Base-by-base conservation (phyloP, 2,113 vertebrate genomes). In the Amphilophus citrinellus region DNA sequence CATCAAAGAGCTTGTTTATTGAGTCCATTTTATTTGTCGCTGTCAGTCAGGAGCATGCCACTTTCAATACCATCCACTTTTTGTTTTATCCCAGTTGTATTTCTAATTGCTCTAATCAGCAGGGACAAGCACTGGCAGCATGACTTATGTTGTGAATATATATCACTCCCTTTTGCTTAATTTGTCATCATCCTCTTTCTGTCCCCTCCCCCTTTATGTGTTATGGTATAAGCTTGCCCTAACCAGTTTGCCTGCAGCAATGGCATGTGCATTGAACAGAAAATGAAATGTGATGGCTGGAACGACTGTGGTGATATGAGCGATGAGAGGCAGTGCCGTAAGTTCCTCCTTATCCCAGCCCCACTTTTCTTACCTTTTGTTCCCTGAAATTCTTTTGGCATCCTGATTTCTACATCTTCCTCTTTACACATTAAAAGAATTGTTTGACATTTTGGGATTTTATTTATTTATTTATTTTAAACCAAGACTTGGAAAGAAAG, bases 261-360 rank as follows among this genome's bases (percentile, higher is more conserved):
- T 10, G 94, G 96, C 35, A 83, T 90, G 27, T 97, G 96, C 87
- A 95, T 96, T 15, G 6, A 15, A 3, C 93, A 88, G 17, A 66
- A 89, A 0, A 86, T 91, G 50, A 17, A 80, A 7, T 97, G 96
- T 79, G 96, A 97, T 10, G 95, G 96, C 75, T 96, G 95, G 96
- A 96, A 96, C 7, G 95, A 97, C 89, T 97, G 96, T 14, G 94
- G 93, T 0, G 96, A 97, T 60, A 93, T 95, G 94, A 96, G 96
- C 14, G 96, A 97, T 22, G 96, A 97, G 81, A 89, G 9, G 20
- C 63, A 93, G 0, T 97, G 96, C 85, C 0, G 96, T 96, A 89
- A 94, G 96, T 94, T 42, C 3, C 8, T 24, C 37, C 11, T 78
- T 35, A n/a, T 77, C 75, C 58, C 13, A 37, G 13, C 17, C 2